Evolutionary conservation across 2,888 invertebrate species (phyloP), one percentile per base, ranked within the genome.

Genomic region (Apamea crenata): DNA sequence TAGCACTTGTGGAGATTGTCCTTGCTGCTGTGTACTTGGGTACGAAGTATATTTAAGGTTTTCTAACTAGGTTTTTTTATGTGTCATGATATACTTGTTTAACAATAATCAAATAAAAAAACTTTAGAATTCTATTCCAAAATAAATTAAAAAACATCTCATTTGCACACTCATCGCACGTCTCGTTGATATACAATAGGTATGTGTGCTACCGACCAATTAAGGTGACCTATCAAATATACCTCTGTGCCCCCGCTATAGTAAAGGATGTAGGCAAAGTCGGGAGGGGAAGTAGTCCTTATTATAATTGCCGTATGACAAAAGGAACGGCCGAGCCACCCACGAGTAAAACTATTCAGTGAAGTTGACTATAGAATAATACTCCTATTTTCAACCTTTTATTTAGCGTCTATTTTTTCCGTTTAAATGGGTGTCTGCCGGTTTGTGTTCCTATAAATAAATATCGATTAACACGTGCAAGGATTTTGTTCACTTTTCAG

Each of bases 311-410:
- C 29, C 36, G 50, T 63, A 29, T 73, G 50, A 80, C 66, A 86
- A 86, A 83, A 75, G 78, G 40, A 74, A 74, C 80, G 32, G 21
- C 32, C 29, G 61, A 53, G 21, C 75, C 65, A 73, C 70, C 72
- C 77, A 77, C 67, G 29, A 81, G 72, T 74, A 63, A 67, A 78
- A 78, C 81, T 81, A 81, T 86, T 87, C 78, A 81, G 76, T 44
- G 78, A 44, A n/a, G 68, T 68, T 74, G 75, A 81, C 78, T 77
- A 78, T 72, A 47, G 84, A 76, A 70, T 74, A 84, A 82, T 77
- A 83, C 29, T 65, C 50, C 53, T 80, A 74, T 77, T 86, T 83
- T 72, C n/a, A 77, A 44, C 44, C 12, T 74, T 67, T 67, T 67
- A 61, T 66, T 25, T 66, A 32, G 29, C 61, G 29, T 69, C 6